These are phyloP conservation scores for Paracentrotus lividus DNA, from an alignment of 53 echinoderm and acorn worm species.

Conservation along the genomic window DNA sequence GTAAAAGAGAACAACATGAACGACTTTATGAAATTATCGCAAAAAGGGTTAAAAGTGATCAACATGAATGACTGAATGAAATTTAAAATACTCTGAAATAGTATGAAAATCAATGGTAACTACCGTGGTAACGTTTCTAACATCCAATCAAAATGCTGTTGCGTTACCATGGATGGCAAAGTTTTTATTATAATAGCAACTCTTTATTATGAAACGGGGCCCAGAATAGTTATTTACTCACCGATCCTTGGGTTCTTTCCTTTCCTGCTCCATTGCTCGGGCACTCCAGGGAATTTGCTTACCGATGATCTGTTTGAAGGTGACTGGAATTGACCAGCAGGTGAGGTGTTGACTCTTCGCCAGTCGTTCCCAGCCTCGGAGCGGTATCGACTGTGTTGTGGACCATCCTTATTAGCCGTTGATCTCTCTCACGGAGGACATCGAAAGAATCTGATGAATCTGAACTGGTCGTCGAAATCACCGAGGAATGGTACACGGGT, in stretches of 20 bases:
- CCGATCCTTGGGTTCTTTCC: neutral
- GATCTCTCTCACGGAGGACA: neutral
- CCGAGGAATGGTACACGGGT: constrained; percentile 14
- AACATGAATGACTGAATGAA: too few relatives aligned
- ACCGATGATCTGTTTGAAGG: neutral
- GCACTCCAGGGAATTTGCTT: neutral
- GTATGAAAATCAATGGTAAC: too few relatives aligned
- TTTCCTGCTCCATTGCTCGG: neutral
- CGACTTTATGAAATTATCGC: too few relatives aligned
- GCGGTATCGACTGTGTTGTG: constrained; percentile 27
- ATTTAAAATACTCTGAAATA: too few relatives aligned
- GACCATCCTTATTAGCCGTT: neutral
- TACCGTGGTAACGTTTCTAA: too few relatives aligned
- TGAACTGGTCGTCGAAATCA: constrained; percentile 10
- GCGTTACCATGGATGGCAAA: too few relatives aligned
- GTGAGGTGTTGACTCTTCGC: neutral
- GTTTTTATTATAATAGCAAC: too few relatives aligned
- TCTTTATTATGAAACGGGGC: neutral
- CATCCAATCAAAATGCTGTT: too few relatives aligned
- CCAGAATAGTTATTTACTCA: neutral
- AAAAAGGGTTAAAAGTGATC: too few relatives aligned
- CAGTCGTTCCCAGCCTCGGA: neutral
- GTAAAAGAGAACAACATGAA: too few relatives aligned
- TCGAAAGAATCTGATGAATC: constrained; percentile 2
- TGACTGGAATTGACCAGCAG: constrained; percentile 21